Evolutionary conservation across 2,888 invertebrate species (phyloP).

Genomic region (Acleris holmiana): DNA sequence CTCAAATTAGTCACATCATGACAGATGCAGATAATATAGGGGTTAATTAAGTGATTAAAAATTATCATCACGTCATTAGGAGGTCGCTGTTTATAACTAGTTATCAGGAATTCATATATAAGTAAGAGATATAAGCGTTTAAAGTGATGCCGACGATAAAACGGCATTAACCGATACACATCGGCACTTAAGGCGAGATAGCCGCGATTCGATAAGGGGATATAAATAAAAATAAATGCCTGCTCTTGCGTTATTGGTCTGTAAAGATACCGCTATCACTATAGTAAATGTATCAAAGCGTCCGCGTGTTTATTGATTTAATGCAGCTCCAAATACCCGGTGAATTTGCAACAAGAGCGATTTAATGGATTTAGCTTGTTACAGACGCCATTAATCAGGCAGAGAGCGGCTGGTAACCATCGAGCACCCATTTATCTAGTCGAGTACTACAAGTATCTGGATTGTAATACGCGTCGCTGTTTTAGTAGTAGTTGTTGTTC

Average conservation of each 20-base stretch:
- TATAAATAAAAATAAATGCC: constrained; percentile 79
- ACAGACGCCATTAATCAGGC: constrained; percentile 31
- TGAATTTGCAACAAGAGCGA: constrained; percentile 44
- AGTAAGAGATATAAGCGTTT: constrained; percentile 55
- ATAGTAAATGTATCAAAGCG: constrained; percentile 58
- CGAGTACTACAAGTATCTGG: too few relatives aligned
- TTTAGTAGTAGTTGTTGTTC: too few relatives aligned
- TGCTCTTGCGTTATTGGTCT: constrained; percentile 64
- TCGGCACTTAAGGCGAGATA: constrained; percentile 75
- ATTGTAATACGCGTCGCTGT: too few relatives aligned
- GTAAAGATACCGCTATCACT: constrained; percentile 74
- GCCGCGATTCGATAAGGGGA: constrained; percentile 62
- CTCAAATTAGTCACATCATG: constrained; percentile 5
- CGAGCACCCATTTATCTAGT: not conserved
- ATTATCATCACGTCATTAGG: constrained; percentile 3
- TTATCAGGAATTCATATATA: constrained; percentile 55
- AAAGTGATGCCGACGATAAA: constrained; percentile 70
- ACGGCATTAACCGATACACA: constrained; percentile 73
- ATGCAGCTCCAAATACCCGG: constrained; percentile 52
- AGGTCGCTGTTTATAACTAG: constrained; percentile 39
- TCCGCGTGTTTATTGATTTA: constrained; percentile 59
- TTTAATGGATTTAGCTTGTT: constrained; percentile 37
- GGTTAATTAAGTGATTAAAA: constrained; percentile 26
- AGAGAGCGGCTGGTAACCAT: constrained; percentile 20
- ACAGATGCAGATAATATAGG: constrained; percentile 15